Conservation (phyloP, 2,797 vertebrate genomes). For the Schizothorax lantsangensis region DNA sequence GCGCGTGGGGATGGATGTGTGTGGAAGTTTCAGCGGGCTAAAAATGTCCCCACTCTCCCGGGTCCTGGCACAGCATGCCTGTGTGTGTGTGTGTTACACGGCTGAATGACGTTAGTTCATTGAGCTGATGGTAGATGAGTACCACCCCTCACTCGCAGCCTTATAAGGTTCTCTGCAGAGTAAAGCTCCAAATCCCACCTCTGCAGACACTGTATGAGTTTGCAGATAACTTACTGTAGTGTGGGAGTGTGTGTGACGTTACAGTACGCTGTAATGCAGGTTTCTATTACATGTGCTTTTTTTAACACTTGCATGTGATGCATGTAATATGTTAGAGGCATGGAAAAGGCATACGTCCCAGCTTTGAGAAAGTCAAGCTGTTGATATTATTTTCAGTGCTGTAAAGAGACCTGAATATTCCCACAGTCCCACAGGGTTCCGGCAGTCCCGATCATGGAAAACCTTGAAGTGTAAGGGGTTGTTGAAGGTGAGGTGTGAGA, state of each 20-base stretch:
- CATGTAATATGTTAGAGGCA: not conserved
- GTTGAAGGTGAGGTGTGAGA: not conserved
- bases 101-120: slow-evolving; percentile 59
- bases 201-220: slow-evolving; percentile 24
- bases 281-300: slow-evolving; percentile 6
- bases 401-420: not conserved
- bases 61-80: slow-evolving; percentile 42
- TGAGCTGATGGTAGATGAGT: slow-evolving; percentile 55
- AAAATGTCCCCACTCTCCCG: slow-evolving; percentile 56
- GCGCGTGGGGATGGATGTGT: slow-evolving; percentile 22
- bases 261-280: slow-evolving; percentile 3
- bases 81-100: slow-evolving; percentile 18
- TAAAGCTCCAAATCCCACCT: slow-evolving; percentile 33
- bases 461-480: not conserved
- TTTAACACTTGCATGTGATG: slow-evolving; percentile 11
- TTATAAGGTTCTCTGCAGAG: slow-evolving; percentile 59
- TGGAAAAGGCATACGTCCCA: not conserved
- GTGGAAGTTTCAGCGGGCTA: slow-evolving; percentile 55
- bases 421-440: not conserved
- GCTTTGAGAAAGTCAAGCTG: not conserved
- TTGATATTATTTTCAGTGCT: not conserved
- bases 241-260: slow-evolving; percentile 18
- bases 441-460: not conserved
- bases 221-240: slow-evolving; percentile 40
- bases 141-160: slow-evolving; percentile 54